Conservation (phyloP, 2,113 vertebrate genomes). For the Nesoenas mayeri region DNA sequence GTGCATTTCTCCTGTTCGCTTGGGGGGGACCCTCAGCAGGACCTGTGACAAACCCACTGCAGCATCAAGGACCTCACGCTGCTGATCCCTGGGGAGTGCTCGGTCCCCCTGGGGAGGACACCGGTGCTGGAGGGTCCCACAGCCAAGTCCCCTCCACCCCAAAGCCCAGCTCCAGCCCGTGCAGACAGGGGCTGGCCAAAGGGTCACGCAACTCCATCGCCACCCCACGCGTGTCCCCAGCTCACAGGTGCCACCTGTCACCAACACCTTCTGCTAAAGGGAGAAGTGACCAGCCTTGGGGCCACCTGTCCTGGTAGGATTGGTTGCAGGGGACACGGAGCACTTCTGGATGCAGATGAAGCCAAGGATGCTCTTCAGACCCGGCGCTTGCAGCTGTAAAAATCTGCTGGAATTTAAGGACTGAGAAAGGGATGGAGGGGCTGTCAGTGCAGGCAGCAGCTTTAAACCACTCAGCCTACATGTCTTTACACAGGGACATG, state of each 20-base stretch:
- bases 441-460: not conserved
- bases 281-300: not conserved
- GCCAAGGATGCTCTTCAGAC: not conserved
- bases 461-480: not conserved
- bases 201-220: fast-evolving
- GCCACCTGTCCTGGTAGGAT: not conserved
- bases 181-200: not conserved
- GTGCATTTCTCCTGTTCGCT: not conserved
- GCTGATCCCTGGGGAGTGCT: not conserved
- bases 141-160: not conserved
- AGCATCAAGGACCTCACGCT: not conserved
- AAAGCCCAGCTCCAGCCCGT: not conserved
- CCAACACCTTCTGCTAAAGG: not conserved
- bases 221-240: fast-evolving
- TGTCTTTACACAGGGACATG: not conserved
- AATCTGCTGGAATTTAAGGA: not conserved
- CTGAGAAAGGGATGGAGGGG: not conserved
- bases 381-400: not conserved
- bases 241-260: fast-evolving
- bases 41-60: not conserved
- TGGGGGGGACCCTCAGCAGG: not conserved
- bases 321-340: not conserved
- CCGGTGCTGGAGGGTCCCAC: not conserved
- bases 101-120: fast-evolving
- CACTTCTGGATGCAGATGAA: not conserved